Evolutionary conservation across 2,888 invertebrate genomes (phyloP).

Genomic region (Hyposoter dolosus): DNA sequence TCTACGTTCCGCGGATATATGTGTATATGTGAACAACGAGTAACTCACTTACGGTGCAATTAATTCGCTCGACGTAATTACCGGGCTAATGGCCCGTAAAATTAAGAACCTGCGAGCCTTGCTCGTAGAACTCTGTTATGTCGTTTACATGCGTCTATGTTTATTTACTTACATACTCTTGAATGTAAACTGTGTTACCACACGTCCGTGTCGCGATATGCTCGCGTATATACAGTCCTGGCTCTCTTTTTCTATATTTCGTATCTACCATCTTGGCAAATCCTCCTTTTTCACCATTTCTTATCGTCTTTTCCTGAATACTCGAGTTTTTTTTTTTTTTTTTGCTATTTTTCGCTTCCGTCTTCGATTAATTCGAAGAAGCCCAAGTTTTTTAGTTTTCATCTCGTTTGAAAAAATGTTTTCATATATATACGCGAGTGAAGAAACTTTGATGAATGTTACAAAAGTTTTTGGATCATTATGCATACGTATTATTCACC

Average conservation of each 20-base stretch:
- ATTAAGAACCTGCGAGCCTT: slow-evolving; percentile 79
- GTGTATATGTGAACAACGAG: no score
- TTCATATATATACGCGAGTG: no score
- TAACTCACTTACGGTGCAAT: slow-evolving; percentile 81
- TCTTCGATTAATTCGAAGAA: background rate
- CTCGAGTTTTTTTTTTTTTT: slow-evolving; percentile 22
- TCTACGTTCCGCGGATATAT: background rate
- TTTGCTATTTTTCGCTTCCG: slow-evolving; percentile 32
- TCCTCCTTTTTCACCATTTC: slow-evolving; percentile 37
- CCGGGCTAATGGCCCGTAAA: slow-evolving; percentile 81
- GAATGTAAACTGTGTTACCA: background rate
- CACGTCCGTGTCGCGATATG: background rate
- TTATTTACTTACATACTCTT: background rate
- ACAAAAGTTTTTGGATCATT: background rate
- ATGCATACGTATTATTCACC: no score
- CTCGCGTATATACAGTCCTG: background rate
- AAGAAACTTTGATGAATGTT: background rate
- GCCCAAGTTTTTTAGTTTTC: no score
- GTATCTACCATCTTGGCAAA: background rate
- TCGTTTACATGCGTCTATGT: slow-evolving; percentile 7
- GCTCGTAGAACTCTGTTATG: slow-evolving; percentile 47
- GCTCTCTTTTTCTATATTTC: slow-evolving; percentile 2
- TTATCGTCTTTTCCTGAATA: slow-evolving; percentile 52
- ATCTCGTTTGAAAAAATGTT: no score
- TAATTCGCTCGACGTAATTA: slow-evolving; percentile 81